Evolutionary conservation across 2,113 vertebrate genomes (phyloP), one percentile per base, ranked within the genome.

Genomic region (Xenopus laevis): DNA sequence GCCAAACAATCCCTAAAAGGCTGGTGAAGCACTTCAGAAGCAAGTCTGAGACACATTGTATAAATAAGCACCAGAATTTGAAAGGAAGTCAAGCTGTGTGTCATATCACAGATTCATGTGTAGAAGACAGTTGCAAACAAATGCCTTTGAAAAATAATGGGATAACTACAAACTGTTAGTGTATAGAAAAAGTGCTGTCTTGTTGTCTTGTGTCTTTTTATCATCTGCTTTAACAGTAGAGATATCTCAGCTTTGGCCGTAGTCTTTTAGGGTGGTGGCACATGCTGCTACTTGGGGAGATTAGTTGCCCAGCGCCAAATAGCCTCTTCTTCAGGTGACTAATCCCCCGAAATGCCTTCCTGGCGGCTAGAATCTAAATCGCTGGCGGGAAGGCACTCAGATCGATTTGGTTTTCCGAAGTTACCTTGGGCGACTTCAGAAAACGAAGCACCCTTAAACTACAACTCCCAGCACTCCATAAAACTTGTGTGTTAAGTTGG

Each of bases 21-120:
- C 10, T 68, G 78, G 73, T 86, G 86, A 86, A 83, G 83, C 82
- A 77, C 81, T 83, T 81, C 83, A 63, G 84, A 89, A 86, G 84
- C 87, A 87, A 89, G 84, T 78, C 84, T 82, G 72, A 65, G 53
- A 65, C 61, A 44, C 46, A 72, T 72, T 72, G 44, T 53, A 53
- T 64, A 72, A 72, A 72, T 72, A 72, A 72, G 60, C 71, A 55
- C n/a, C 61, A 72, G 53, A 17, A 44, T 72, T 72, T 53, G 71
- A 65, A 72, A 60, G 46, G 46, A 72, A 73, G 18, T 58, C 71
- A 66, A 65, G 62, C 52, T 66, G 71, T 60, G 58, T 57, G 66
- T 68, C 47, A 33, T 47, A 20, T 71, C 70, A 63, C 61, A 64
- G 44, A 50, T 40, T 46, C 17, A 1, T 52, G 72, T 64, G 71